These are phyloP conservation scores for Buphagus erythrorhynchus DNA, from an alignment of 2,797 vertebrate species.

Conservation along the genomic window DNA sequence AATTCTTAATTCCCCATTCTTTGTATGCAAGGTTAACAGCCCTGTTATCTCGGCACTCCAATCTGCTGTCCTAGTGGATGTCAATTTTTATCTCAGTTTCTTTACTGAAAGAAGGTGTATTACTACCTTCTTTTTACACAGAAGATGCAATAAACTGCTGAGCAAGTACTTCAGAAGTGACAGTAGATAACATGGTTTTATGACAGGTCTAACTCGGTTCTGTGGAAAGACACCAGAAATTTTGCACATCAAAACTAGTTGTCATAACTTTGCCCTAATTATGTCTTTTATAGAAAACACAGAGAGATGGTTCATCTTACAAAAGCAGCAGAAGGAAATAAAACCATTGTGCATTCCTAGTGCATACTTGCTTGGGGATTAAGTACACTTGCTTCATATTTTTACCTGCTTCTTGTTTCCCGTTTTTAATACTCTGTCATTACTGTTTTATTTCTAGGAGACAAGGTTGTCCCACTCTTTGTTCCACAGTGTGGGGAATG, in stretches of 20 bases:
- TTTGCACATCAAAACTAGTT: neutral
- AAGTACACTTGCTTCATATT: neutral
- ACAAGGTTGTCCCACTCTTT: constrained; percentile 81
- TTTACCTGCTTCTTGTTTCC: neutral
- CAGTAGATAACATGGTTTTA: neutral
- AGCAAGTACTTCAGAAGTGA: neutral
- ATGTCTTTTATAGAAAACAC: neutral
- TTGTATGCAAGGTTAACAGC: neutral
- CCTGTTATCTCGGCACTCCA: neutral
- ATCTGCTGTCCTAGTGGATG: neutral
- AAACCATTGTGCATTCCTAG: neutral
- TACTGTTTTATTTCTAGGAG: constrained; percentile 65
- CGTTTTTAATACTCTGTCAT: neutral
- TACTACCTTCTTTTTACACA: neutral
- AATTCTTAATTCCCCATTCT: neutral
- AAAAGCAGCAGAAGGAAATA: neutral
- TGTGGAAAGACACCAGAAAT: neutral
- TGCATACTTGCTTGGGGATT: neutral
- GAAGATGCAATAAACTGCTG: neutral
- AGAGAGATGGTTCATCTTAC: neutral
- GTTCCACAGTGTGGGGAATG: constrained; percentile 75
- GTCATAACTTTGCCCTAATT: neutral
- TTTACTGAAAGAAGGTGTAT: neutral
- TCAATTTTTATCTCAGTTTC: neutral
- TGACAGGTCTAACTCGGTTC: neutral